Percentiles rank a stretch among this genome's conserved stretches.
phyloP scores from a whole-genome alignment of 92 coral and sea anemone species.

The Ricordea florida region DNA sequence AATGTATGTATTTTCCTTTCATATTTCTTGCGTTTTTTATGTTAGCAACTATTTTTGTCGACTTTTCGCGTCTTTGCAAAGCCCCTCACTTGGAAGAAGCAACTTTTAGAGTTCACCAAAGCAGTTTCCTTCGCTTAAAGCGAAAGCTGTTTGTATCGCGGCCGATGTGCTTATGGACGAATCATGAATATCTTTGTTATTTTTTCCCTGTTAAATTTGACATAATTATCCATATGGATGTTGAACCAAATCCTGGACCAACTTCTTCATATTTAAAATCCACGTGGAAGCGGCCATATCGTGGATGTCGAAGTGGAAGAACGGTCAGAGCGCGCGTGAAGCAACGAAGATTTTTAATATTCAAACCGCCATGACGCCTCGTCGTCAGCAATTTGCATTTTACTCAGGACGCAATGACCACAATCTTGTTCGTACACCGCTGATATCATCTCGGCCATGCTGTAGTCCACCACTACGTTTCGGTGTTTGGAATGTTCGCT shows the following conservation, averaged over 20 bases:
- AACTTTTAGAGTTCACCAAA: background rate
- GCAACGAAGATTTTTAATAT: background rate
- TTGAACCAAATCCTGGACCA: too few species aligned
- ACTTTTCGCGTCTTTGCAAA: too few species aligned
- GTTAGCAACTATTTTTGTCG: too few species aligned
- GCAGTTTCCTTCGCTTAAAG: background rate
- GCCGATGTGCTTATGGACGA: background rate
- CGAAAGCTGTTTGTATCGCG: constrained; percentile 1
- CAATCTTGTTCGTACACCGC: too few species aligned
- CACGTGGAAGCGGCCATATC: too few species aligned
- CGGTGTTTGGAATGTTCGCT: background rate
- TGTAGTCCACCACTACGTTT: background rate
- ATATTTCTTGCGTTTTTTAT: too few species aligned
- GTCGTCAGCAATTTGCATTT: background rate
- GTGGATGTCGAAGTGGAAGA: too few species aligned
- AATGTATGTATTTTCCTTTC: too few species aligned
- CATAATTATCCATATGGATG: background rate
- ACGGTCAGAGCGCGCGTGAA: constrained; percentile 1
- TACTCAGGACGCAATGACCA: background rate
- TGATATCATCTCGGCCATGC: background rate
- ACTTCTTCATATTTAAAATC: too few species aligned
- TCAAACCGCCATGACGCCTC: background rate
- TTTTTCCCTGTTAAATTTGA: too few species aligned
- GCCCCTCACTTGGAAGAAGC: background rate
- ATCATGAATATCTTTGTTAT: background rate